Conservation (phyloP, 2,888 invertebrate species). For the Euplexia lucipara region DNA sequence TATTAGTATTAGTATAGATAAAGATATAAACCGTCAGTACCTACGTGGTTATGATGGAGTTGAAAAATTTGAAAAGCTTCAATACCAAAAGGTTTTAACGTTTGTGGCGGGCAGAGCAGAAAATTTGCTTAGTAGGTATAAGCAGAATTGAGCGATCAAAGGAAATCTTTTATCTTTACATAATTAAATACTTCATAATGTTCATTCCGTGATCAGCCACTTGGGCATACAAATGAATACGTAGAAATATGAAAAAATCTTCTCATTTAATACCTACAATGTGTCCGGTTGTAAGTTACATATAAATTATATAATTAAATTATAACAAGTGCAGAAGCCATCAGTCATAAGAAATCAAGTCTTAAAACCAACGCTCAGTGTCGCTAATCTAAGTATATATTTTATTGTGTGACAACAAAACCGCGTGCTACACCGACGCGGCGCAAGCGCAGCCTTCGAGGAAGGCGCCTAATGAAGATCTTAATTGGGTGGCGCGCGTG, state of each 20-base stretch:
- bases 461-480: slow-evolving; percentile 88
- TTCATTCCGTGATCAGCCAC: no score
- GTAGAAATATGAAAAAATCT: no score
- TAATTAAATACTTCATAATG: no score
- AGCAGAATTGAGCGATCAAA: background rate
- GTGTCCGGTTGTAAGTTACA: no score
- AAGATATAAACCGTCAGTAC: background rate
- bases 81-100: background rate
- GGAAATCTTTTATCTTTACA: no score
- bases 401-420: slow-evolving; percentile 67
- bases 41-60: background rate
- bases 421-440: slow-evolving; percentile 65
- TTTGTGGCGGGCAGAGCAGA: no score
- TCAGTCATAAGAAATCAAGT: slow-evolving; percentile 53
- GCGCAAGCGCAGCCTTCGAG: slow-evolving; percentile 77
- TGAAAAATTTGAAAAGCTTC: background rate
- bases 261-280: no score
- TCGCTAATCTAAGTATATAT: slow-evolving; percentile 63
- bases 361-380: slow-evolving; percentile 31
- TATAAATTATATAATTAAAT: no score
- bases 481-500: slow-evolving; percentile 86
- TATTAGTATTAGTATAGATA: no score
- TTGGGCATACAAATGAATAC: no score
- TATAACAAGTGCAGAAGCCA: slow-evolving; percentile 4
- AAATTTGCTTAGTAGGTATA: background rate